phyloP scores from a whole-genome alignment of 2,113 vertebrate species.

The Nannospalax galili region DNA sequence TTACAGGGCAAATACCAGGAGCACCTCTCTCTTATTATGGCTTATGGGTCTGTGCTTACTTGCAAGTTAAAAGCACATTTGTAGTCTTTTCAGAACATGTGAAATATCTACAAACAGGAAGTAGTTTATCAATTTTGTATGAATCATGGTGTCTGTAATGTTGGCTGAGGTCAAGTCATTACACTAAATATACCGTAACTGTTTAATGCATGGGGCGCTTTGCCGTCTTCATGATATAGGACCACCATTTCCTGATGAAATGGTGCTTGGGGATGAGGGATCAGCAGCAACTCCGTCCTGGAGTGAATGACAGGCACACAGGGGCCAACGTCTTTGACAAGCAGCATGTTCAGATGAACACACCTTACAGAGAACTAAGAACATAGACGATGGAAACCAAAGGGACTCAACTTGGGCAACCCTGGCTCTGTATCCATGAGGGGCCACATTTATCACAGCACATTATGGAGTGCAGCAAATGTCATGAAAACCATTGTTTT shows the following conservation, averaged over 20 bases:
- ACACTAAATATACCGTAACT: constrained; percentile 85
- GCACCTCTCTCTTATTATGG: rapidly evolving
- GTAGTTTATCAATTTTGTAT: constrained; percentile 85
- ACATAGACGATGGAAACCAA: constrained; percentile 71
- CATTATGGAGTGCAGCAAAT: constrained; percentile 90
- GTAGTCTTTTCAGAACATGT: constrained; percentile 76
- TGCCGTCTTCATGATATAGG: constrained; percentile 82
- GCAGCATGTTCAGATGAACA: constrained; percentile 68
- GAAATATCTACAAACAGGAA: constrained; percentile 85
- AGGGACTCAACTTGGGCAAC: constrained; percentile 86
- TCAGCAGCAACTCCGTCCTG: constrained; percentile 67
- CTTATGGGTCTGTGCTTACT: constrained; percentile 74
- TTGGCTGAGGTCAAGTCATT: constrained; percentile 84
- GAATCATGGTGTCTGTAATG: constrained; percentile 82
- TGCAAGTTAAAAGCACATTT: constrained; percentile 77
- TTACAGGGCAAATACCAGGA: constrained; percentile 46
- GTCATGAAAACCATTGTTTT: constrained; percentile 91
- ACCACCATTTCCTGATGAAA: constrained; percentile 80
- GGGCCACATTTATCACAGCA: constrained; percentile 90
- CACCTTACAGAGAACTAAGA: constrained; percentile 80
- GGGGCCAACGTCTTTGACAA: constrained; percentile 73
- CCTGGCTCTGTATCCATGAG: constrained; percentile 82
- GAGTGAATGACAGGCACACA: constrained; percentile 78
- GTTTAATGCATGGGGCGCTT: constrained; percentile 80
- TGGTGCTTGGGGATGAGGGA: constrained; percentile 80